Conservation (phyloP, 2,113 vertebrate species). For the Syrmaticus mikado region DNA sequence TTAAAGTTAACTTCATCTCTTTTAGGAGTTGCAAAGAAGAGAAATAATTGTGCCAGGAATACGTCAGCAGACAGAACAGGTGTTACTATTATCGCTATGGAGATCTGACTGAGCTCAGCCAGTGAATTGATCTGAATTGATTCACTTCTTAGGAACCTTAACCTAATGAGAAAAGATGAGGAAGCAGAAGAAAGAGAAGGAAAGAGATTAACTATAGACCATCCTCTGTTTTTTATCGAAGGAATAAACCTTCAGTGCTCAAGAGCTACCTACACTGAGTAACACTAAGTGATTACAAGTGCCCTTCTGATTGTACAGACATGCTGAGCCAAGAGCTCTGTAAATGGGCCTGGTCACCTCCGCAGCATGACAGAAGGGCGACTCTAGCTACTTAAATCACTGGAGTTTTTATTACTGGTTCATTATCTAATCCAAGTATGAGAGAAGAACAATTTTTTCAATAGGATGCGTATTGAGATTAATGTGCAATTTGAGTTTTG, state of each 20-base stretch:
- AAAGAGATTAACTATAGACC: not conserved
- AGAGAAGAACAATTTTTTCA: not conserved
- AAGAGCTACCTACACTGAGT: not conserved
- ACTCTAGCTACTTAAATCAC: not conserved
- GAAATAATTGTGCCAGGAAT: not conserved
- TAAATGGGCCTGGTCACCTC: not conserved
- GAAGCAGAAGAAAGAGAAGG: not conserved
- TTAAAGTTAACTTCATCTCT: not conserved
- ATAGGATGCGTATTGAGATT: not conserved
- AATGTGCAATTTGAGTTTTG: not conserved
- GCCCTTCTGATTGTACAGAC: not conserved
- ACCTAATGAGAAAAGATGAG: not conserved
- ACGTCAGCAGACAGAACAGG: not conserved
- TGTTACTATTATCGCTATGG: not conserved
- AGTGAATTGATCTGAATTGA: not conserved
- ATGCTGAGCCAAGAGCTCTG: not conserved
- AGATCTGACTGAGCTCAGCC: not conserved
- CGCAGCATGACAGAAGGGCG: not conserved
- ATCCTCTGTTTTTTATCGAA: not conserved
- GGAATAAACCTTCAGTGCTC: not conserved
- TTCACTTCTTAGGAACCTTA: not conserved
- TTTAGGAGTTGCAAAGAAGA: not conserved
- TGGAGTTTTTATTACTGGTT: not conserved
- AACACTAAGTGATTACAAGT: not conserved
- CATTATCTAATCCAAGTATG: not conserved